Conservation (phyloP, 2,113 vertebrate species). For the Tachysurus vachellii region DNA sequence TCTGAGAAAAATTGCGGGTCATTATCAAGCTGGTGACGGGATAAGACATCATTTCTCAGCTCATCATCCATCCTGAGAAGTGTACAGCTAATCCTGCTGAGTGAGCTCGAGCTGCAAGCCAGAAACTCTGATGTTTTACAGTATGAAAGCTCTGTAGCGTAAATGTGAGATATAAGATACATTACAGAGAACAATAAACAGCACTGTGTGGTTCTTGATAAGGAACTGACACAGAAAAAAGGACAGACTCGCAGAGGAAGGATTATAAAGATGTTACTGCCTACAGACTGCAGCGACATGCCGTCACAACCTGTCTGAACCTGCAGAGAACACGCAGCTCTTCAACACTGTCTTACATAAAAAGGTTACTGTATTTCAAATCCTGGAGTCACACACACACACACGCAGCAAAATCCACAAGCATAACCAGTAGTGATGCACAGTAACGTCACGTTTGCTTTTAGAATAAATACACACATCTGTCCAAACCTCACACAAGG, state of each 20-base stretch:
- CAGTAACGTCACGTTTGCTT: not conserved
- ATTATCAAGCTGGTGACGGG: too few relatives aligned
- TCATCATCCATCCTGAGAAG: not conserved
- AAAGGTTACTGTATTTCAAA: conserved; percentile 23
- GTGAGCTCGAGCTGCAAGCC: not conserved
- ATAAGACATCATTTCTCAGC: not conserved
- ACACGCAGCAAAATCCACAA: not conserved
- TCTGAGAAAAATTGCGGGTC: not conserved
- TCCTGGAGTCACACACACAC: not conserved
- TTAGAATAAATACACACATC: not conserved
- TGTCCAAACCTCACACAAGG: not conserved
- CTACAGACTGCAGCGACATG: conserved; percentile 7
- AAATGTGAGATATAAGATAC: not conserved
- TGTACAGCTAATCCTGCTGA: not conserved
- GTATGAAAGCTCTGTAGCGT: not conserved
- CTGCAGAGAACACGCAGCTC: not conserved
- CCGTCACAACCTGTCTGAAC: conserved; percentile 10
- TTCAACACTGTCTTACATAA: conserved; percentile 10
- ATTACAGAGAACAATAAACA: not conserved
- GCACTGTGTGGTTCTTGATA: conserved; percentile 3
- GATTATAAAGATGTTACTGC: conserved; percentile 1
- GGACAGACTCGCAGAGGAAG: not conserved
- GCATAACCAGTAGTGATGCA: not conserved
- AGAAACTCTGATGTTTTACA: not conserved
- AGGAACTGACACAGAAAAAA: not conserved